These are phyloP conservation scores for Cotesia glomerata DNA, from an alignment of 1,140 invertebrate genomes.

Conservation along the genomic window DNA sequence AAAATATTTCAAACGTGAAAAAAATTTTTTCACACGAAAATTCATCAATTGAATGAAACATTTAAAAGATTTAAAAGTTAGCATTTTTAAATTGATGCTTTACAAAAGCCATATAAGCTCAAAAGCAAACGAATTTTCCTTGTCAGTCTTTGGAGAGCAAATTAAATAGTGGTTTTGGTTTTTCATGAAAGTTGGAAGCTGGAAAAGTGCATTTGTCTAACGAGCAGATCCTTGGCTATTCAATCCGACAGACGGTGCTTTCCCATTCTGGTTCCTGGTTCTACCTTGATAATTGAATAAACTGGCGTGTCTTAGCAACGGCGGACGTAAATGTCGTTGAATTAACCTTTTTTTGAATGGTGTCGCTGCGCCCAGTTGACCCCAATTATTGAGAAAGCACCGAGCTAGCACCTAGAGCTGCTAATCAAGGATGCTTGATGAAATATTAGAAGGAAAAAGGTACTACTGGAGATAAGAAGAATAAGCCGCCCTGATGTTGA, in stretches of 20 bases:
- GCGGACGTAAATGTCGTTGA: slow-evolving; percentile 1
- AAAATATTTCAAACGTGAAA: too few relatives aligned
- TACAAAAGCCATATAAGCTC: too few relatives aligned
- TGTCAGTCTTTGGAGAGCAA: too few relatives aligned
- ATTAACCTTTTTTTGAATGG: background rate
- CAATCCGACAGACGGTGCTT: slow-evolving; percentile 19
- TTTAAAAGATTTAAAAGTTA: too few relatives aligned
- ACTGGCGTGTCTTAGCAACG: slow-evolving; percentile 24
- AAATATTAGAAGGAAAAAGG: slow-evolving; percentile 7
- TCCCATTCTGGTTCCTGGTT: too few relatives aligned
- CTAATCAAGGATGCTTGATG: slow-evolving; percentile 15
- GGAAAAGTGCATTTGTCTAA: slow-evolving; percentile 34
- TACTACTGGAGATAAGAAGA: too few relatives aligned
- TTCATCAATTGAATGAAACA: too few relatives aligned
- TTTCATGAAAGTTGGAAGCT: background rate
- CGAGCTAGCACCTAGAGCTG: slow-evolving; percentile 3
- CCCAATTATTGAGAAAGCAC: slow-evolving; percentile 27
- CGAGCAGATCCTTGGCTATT: slow-evolving; percentile 32
- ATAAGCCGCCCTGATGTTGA: too few relatives aligned
- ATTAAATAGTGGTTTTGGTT: too few relatives aligned
- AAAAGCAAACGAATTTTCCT: too few relatives aligned
- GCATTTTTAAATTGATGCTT: too few relatives aligned
- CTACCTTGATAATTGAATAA: slow-evolving; percentile 21
- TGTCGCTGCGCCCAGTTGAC: slow-evolving; percentile 22
- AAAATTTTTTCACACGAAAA: too few relatives aligned